Evolutionary conservation across 2,888 invertebrate species (phyloP).

Genomic region (Bombyx huttoni): DNA sequence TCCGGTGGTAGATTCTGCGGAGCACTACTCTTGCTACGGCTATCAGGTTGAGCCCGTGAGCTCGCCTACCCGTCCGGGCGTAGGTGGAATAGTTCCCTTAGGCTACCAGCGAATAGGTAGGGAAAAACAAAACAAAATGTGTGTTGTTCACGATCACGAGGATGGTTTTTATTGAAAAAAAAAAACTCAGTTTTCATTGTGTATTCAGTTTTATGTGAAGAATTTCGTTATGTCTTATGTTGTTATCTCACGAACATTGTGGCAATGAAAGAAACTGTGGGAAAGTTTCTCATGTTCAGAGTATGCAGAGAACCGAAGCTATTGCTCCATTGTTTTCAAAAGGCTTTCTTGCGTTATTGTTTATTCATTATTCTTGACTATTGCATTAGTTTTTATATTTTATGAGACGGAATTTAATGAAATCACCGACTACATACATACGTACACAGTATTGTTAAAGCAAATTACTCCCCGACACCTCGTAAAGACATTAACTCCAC

Average conservation of each 20-base stretch:
- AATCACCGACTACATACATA: slow-evolving; percentile 5
- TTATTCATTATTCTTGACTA: background rate
- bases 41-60: no score
- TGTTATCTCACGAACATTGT: slow-evolving; percentile 14
- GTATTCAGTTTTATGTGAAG: no score
- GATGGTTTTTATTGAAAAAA: no score
- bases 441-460: slow-evolving; percentile 31
- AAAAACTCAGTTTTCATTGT: no score
- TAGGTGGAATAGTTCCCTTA: no score
- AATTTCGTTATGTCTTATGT: background rate
- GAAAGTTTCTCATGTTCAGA: slow-evolving; percentile 43
- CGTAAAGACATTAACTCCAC: slow-evolving; percentile 58
- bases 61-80: no score
- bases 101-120: no score
- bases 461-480: slow-evolving; percentile 52
- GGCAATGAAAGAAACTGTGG: slow-evolving; percentile 41
- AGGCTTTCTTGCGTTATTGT: background rate
- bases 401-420: slow-evolving; percentile 8
- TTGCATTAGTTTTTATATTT: background rate
- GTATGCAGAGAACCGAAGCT: slow-evolving; percentile 34
- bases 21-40: no score
- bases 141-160: no score
- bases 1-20: no score
- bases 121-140: no score
- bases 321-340: slow-evolving; percentile 26